These are phyloP conservation scores for Ascidia mentula DNA, from an alignment of 23 tunicate genomes.

Conservation along the genomic window DNA sequence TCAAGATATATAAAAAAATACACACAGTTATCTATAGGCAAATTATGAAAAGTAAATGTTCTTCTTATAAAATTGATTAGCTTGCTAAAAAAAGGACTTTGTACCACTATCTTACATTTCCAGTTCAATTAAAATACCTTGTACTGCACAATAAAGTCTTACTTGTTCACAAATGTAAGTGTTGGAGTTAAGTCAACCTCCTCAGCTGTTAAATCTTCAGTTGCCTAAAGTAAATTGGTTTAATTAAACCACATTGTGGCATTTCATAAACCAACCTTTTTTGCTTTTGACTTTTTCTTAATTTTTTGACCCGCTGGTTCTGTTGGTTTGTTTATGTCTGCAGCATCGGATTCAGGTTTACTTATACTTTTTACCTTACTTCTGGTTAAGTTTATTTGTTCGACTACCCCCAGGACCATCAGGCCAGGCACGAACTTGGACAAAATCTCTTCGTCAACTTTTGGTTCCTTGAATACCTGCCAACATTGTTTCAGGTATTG, in stretches of 20 bases:
- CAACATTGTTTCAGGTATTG: too few species aligned
- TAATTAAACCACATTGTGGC: background rate
- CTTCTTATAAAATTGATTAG: too few species aligned
- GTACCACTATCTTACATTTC: too few species aligned
- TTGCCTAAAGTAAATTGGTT: background rate
- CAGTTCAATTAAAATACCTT: too few species aligned
- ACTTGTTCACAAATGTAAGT: background rate
- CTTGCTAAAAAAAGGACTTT: too few species aligned
- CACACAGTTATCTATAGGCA: too few species aligned
- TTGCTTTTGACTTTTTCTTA: constrained; percentile 21
- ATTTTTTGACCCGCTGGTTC: constrained; percentile 12
- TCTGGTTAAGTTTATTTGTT: constrained; percentile 17
- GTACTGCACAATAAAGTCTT: background rate
- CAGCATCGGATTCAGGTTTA: constrained; percentile 15
- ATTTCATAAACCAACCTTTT: background rate
- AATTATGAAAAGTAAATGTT: too few species aligned
- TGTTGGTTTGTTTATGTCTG: constrained; percentile 17
- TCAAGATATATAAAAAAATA: too few species aligned
- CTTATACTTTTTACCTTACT: constrained; percentile 45
- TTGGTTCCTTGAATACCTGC: constrained; percentile 93
- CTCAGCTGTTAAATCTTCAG: background rate
- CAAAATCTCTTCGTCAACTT: constrained; percentile 57
- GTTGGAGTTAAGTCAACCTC: background rate
- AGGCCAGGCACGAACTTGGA: constrained; percentile 59
- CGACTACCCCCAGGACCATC: constrained; percentile 43